Evolutionary conservation across 2,113 vertebrate species (phyloP).

Genomic region (Pica pica): DNA sequence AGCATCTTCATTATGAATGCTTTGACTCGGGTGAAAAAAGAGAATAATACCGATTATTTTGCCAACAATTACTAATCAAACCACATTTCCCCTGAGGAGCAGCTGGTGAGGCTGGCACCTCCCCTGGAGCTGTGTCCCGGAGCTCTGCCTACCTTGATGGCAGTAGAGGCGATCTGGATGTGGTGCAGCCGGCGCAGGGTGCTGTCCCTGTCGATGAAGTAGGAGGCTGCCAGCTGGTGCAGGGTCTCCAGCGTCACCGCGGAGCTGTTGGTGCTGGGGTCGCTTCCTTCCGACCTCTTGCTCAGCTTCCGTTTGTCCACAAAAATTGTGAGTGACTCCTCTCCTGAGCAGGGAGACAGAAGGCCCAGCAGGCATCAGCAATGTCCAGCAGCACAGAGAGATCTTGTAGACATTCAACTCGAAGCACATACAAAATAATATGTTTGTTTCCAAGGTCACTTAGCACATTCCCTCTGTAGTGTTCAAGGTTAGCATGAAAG

Average conservation of each 20-base stretch:
- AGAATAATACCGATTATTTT: neutral
- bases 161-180: constrained; percentile 84
- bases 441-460: neutral
- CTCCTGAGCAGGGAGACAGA: constrained; percentile 73
- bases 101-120: neutral
- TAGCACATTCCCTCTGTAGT: neutral
- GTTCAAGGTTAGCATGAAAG: neutral
- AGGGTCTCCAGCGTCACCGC: constrained; percentile 73
- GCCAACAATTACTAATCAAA: neutral
- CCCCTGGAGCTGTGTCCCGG: fast-evolving
- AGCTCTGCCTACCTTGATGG: constrained; percentile 77
- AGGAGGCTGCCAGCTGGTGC: constrained; percentile 83
- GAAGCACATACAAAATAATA: fast-evolving
- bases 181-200: constrained; percentile 81
- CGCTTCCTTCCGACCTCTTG: constrained; percentile 83
- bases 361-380: neutral
- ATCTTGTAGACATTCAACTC: neutral
- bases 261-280: constrained; percentile 81
- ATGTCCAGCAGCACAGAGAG: fast-evolving
- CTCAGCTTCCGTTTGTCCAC: constrained; percentile 96
- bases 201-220: constrained; percentile 85
- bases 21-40: neutral
- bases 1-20: neutral
- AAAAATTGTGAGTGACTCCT: constrained; percentile 96
- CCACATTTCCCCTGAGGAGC: neutral